Evolutionary conservation across 2,113 vertebrate genomes (phyloP), one percentile per base, ranked within the genome.

Genomic region (Tenebrosternarchus preto): DNA sequence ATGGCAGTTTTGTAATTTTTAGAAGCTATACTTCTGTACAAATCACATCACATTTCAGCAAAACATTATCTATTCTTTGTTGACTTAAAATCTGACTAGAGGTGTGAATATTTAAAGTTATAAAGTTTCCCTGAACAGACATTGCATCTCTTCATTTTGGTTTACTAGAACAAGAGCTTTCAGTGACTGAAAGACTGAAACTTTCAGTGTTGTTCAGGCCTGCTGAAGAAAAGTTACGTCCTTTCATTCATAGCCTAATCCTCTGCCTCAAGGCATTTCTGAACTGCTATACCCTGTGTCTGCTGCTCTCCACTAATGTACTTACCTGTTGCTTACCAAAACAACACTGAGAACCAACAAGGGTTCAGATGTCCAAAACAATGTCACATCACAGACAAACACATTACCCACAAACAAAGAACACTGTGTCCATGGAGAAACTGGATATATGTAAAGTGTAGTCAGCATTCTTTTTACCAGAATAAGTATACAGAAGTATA

Each of bases 361-460:
- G 86, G 87, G 85, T 87, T 80, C 86, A 89, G 85, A 87, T 90
- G 87, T 85, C 81, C 5, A 16, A 73, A 55, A 57, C 20, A 4
- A n/a, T 80, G 78, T 73, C 87, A 60, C n/a, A 63, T 80, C 36
- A 50, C 43, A 50, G 43, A 50, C 43, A 50, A 9, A 50, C 2
- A 50, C 11, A 50, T 12, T 9, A 46, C 3, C 12, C 43, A 50
- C 43, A 57, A 69, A 71, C 19, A 87, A 87, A 92, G 82, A 1
- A 33, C 61, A 75, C 73, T 88, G 82, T 83, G 85, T 83, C 86
- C 78, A 82, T 66, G 73, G 5, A 67, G 39, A 66, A 73, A 77
- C 64, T 60, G 25, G 24, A 75, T 59, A 82, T 74, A 74, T 61
- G 25, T 85, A 81, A 69, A 31, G 24, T 59, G n/a, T 73, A 33